Evolutionary conservation across 2,797 vertebrate genomes (phyloP), one percentile per base, ranked within the genome.

Genomic region (Threskiornis aethiopicus): DNA sequence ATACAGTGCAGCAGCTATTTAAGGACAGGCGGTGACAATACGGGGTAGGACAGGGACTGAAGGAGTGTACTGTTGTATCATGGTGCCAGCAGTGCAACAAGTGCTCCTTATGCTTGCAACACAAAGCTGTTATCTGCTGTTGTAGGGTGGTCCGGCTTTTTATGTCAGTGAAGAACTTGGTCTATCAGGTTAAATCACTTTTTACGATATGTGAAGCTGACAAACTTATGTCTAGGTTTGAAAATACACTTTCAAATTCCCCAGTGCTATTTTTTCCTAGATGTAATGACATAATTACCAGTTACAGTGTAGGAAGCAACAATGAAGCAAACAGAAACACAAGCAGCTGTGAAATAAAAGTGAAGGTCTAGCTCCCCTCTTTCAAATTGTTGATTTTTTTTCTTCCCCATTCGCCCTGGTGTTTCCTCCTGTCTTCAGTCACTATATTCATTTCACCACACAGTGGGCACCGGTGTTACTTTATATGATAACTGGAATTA

Each of bases 201-300:
- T 25, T 76, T 47, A 26, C 0, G 2, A 28, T 49, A 37, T 0
- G 25, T 8, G 44, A 72, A 76, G 52, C 66, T 81, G 49, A 44
- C 77, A 51, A 70, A 79, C 51, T 46, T 52, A 26, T 24, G 25
- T 42, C 39, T 65, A 42, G 31, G 55, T 82, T 91, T 90, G 73
- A 92, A 86, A 90, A 83, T 18, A 42, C 62, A 15, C 90, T 94
- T 94, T 90, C 86, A 82, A 76, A 77, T 86, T 72, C 69, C 52
- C 70, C 47, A 33, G 47, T 70, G 66, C 77, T 95, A 44, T 91
- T 95, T 95, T 95, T 95, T 93, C 83, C 70, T 90, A 58, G 93
- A 82, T 24, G 8, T 96, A 95, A 96, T 84, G 57, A 95, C 77
- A 90, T 94, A 96, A 95, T 94, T 87, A 73, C 16, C 55, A 55